Conservation (phyloP, 2,113 vertebrate genomes). For the Sapajus apella region DNA sequence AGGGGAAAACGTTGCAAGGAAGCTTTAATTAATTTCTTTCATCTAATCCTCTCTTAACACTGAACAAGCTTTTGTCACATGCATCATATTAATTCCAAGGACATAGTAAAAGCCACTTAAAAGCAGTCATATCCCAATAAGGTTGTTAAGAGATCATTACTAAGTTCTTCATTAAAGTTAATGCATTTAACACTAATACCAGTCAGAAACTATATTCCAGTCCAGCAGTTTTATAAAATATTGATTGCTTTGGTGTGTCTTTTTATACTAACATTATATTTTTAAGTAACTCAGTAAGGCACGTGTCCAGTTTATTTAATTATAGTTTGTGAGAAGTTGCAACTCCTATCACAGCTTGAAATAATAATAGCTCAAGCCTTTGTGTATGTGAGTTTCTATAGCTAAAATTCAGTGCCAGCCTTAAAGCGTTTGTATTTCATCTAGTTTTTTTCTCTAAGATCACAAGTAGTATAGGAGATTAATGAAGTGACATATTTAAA, state of each 20-base stretch:
- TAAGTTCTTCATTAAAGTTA: slow-evolving; percentile 63
- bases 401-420: slow-evolving; percentile 39
- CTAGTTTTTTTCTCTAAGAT: slow-evolving; percentile 22
- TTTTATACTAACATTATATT: slow-evolving; percentile 26
- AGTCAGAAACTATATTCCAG: slow-evolving; percentile 38
- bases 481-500: slow-evolving; percentile 68
- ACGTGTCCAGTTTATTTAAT: slow-evolving; percentile 8
- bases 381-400: neutral
- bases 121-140: slow-evolving; percentile 51
- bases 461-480: slow-evolving; percentile 59
- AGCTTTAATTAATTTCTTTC: slow-evolving; percentile 82
- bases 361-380: neutral
- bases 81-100: slow-evolving; percentile 71
- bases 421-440: slow-evolving; percentile 40
- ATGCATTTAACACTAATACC: slow-evolving; percentile 46
- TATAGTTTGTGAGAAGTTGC: slow-evolving; percentile 46
- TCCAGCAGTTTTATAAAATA: slow-evolving; percentile 38
- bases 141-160: slow-evolving; percentile 52
- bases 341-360: slow-evolving; percentile 2
- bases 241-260: slow-evolving; percentile 7
- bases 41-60: slow-evolving; percentile 73
- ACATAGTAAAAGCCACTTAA: slow-evolving; percentile 63
- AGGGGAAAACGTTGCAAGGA: slow-evolving; percentile 72
- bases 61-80: slow-evolving; percentile 59
- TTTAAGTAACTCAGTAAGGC: slow-evolving; percentile 26